phyloP scores from a whole-genome alignment of 2,888 invertebrate genomes.

The Polydrusus cervinus region DNA sequence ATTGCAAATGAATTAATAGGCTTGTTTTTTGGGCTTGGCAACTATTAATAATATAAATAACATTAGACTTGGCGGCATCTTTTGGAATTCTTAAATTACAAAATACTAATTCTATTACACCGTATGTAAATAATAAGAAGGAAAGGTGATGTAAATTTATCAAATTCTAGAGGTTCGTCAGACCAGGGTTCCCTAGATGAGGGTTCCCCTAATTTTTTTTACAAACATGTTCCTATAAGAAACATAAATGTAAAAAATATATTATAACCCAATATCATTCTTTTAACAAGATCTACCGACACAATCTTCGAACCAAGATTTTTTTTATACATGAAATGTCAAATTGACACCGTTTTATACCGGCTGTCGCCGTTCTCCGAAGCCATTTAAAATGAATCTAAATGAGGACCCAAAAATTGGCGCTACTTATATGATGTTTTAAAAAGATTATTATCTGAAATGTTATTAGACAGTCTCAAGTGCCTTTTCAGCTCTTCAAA shows the following conservation, averaged over 20 bases:
- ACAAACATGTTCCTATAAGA: too few relatives aligned
- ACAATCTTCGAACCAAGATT: not conserved
- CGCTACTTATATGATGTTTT: slow-evolving; percentile 52
- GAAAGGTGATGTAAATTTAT: too few relatives aligned
- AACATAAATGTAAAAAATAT: too few relatives aligned
- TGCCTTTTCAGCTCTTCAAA: slow-evolving; percentile 61
- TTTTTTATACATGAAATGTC: slow-evolving; percentile 40
- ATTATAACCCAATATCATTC: too few relatives aligned
- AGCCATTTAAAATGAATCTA: slow-evolving; percentile 56
- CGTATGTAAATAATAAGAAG: too few relatives aligned
- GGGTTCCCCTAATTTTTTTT: too few relatives aligned
- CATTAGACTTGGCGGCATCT: not conserved
- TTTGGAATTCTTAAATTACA: not conserved
- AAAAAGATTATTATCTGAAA: slow-evolving; percentile 64
- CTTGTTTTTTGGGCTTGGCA: slow-evolving; percentile 38
- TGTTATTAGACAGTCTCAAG: slow-evolving; percentile 62
- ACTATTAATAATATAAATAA: slow-evolving; percentile 14
- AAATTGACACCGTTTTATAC: slow-evolving; percentile 46
- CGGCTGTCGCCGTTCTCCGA: slow-evolving; percentile 45
- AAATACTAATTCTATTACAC: not conserved
- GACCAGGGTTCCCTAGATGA: too few relatives aligned
- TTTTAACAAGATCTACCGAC: slow-evolving; percentile 11
- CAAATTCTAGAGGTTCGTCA: too few relatives aligned
- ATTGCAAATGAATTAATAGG: slow-evolving; percentile 39
- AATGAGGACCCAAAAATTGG: slow-evolving; percentile 53